Base-by-base conservation (phyloP, 2,888 invertebrate species). In the Lepidocyrtinus sp. region DNA sequence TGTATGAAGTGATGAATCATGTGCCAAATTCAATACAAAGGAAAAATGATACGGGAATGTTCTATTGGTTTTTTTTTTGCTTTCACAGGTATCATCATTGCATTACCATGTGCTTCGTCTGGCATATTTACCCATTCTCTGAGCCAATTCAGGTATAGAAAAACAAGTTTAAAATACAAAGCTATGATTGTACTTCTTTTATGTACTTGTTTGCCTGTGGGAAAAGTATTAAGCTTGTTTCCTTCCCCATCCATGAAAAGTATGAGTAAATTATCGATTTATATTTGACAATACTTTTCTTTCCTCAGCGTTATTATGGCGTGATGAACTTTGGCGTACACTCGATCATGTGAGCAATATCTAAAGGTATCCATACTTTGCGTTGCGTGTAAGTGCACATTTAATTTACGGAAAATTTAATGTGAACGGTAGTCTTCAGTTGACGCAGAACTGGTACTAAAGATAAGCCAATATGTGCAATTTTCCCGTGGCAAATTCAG, bases 301-400 rank as follows among this genome's bases (percentile, higher is more conserved):
- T 55, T 55, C 3, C 2, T 55, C n/a, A 55, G 45, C 69, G 78
- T 0, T 82, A 50, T 55, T 74, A 73, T 26, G 79, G 63, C 15
- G 64, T 64, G 7, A 70, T 70, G 63, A 76, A 81, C 22, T 75
- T 75, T 12, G 45, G 26, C 15, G 70, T 75, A n/a, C 70, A 68
- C 46, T 75, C 71, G 1, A 63, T 81, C 12, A 81, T 81, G 81
- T n/a, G n/a, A n/a, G n/a, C n/a, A n/a, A n/a, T n/a, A n/a, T n/a
- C n/a, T n/a, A n/a, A n/a, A n/a, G n/a, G n/a, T 81, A 81, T 62
- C 77, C 77, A 19, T 82, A 82, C 55, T 82, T 82, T 36, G 77
- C 82, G n/a, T 62, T 82, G 27, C 77, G 82, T 21, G 82, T 82
- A 70, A 82, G 77, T 68, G n/a, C n/a, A 63, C 1, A 12, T 17